These are phyloP conservation scores for Notodonta dromedarius DNA, from an alignment of 2,888 invertebrate species.

Conservation along the genomic window DNA sequence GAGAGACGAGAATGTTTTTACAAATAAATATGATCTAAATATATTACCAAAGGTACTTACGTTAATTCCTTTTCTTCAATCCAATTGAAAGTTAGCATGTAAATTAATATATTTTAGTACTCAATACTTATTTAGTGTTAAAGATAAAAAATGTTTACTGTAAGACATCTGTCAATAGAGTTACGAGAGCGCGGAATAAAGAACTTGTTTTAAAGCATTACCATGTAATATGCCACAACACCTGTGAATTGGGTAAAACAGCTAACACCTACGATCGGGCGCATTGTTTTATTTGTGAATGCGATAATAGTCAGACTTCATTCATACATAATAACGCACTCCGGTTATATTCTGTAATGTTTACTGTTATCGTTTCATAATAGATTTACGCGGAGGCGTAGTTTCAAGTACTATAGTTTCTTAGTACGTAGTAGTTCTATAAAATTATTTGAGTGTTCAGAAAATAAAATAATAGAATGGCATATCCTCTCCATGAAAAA, in stretches of 20 bases:
- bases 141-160: conserved; percentile 3
- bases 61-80: conserved; percentile 37
- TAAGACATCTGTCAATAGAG: conserved; percentile 2
- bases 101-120: conserved; percentile 53
- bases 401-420: background rate
- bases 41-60: conserved; percentile 39
- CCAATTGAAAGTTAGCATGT: conserved; percentile 50
- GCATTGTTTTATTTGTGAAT: conserved; percentile 9
- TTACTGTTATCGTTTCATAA: background rate
- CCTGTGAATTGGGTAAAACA: conserved; percentile 11
- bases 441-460: too few relatives aligned
- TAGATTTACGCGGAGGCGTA: background rate
- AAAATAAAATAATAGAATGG: too few relatives aligned
- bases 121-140: conserved; percentile 10
- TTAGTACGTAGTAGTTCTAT: too few relatives aligned
- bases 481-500: too few relatives aligned
- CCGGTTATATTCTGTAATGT: background rate
- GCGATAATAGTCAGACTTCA: conserved; percentile 1
- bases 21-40: too few relatives aligned
- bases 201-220: conserved; percentile 4
- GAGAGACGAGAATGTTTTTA: too few relatives aligned
- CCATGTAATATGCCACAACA: conserved; percentile 3
- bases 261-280: conserved; percentile 5
- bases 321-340: conserved; percentile 3
- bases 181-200: conserved; percentile 3